phyloP scores from a whole-genome alignment of 2,113 vertebrate genomes.

The Nothobranchius kuhntae region DNA sequence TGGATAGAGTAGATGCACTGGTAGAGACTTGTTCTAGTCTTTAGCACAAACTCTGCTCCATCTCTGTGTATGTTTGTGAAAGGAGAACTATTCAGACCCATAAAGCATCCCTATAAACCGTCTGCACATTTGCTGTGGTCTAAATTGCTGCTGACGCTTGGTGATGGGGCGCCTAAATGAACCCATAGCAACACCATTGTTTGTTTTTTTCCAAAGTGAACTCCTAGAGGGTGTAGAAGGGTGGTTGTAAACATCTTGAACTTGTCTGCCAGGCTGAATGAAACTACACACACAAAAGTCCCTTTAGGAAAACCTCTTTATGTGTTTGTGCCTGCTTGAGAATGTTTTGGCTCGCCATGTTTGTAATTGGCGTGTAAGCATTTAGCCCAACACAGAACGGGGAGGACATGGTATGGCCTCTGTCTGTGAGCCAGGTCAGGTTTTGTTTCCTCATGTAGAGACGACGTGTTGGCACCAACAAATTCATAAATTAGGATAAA shows the following conservation, averaged over 20 bases:
- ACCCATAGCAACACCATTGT: constrained; percentile 74
- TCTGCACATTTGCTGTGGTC: constrained; percentile 29
- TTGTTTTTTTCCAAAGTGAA: constrained; percentile 63
- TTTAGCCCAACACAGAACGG: constrained; percentile 15
- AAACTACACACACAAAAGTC: constrained; percentile 36
- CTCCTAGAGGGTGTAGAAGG: constrained; percentile 7
- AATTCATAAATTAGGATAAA: no score
- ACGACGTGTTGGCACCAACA: no score
- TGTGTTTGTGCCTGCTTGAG: constrained; percentile 43
- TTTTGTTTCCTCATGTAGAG: constrained; percentile 14
- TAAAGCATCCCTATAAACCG: constrained; percentile 14
- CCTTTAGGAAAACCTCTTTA: constrained; percentile 31
- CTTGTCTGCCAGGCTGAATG: constrained; percentile 52
- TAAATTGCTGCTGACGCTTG: constrained; percentile 31
- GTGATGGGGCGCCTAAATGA: constrained; percentile 37
- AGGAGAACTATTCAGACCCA: constrained; percentile 14
- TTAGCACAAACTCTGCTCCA: not conserved
- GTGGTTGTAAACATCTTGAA: constrained; percentile 49
- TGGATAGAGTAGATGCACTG: not conserved
- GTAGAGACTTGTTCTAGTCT: not conserved
- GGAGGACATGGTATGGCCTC: not conserved
- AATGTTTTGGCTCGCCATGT: constrained; percentile 23
- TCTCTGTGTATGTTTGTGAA: constrained; percentile 25
- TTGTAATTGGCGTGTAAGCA: constrained; percentile 51
- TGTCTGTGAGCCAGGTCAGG: constrained; percentile 13